These are phyloP conservation scores for Diuraphis noxia DNA, from an alignment of 1,140 invertebrate species.

Conservation along the genomic window DNA sequence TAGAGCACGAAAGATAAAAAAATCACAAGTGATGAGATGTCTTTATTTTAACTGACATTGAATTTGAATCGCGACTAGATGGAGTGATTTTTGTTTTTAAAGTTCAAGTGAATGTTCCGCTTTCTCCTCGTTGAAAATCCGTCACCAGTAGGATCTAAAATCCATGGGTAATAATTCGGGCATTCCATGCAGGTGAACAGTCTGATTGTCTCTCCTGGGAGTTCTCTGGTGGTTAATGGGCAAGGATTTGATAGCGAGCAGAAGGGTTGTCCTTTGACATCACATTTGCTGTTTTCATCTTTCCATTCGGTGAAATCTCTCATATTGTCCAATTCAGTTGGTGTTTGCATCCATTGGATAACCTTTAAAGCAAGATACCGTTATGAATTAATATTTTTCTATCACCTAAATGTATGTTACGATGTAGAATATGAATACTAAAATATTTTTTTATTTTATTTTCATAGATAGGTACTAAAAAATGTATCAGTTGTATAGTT, in stretches of 20 bases:
- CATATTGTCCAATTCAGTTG: constrained; percentile 82
- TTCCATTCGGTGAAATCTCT: constrained; percentile 94
- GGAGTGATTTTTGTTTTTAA: not conserved
- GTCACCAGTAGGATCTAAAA: constrained; percentile 91
- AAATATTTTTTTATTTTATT: not conserved
- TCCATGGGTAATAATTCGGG: constrained; percentile 94
- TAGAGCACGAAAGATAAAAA: not conserved
- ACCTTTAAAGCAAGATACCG: constrained; percentile 65
- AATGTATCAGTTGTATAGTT: not conserved
- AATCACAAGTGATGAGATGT: constrained; percentile 24
- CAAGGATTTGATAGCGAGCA: constrained; percentile 90
- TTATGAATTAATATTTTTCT: not conserved
- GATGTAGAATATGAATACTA: too few species aligned
- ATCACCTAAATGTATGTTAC: not conserved
- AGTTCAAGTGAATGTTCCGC: constrained; percentile 39
- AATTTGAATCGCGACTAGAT: constrained; percentile 23
- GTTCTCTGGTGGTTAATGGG: constrained; percentile 82
- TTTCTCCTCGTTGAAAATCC: constrained; percentile 77
- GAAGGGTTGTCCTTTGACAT: constrained; percentile 89
- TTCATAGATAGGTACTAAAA: not conserved
- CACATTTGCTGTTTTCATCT: constrained; percentile 75
- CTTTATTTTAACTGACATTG: not conserved
- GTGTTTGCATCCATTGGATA: constrained; percentile 97
- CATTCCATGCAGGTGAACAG: constrained; percentile 95
- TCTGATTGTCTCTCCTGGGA: constrained; percentile 88